phyloP scores from a whole-genome alignment of 2,888 invertebrate genomes.

The Anoncus sp. region DNA sequence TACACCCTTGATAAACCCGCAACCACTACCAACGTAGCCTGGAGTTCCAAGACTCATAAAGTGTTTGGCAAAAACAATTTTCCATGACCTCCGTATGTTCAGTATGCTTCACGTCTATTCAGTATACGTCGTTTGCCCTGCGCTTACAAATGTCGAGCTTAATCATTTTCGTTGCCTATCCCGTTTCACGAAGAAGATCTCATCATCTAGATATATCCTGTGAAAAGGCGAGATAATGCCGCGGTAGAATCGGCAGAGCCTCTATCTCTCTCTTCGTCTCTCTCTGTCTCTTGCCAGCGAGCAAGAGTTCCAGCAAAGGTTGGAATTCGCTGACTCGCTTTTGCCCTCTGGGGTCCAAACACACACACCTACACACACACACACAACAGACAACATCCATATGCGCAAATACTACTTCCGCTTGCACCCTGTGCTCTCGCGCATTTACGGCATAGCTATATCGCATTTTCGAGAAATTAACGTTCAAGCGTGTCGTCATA shows the following conservation, averaged over 20 bases:
- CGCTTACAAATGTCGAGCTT: neutral
- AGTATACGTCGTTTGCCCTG: neutral
- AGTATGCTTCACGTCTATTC: neutral
- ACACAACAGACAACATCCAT: neutral
- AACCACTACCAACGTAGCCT: too few relatives aligned
- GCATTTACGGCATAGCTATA: slow-evolving; percentile 53
- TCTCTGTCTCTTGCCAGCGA: neutral
- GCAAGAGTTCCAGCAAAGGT: slow-evolving; percentile 33
- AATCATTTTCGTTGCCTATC: slow-evolving; percentile 23
- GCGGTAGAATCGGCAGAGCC: slow-evolving; percentile 1
- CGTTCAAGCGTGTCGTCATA: slow-evolving; percentile 56
- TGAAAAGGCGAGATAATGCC: slow-evolving; percentile 33
- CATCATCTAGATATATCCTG: slow-evolving; percentile 26
- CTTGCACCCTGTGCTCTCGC: slow-evolving; percentile 39
- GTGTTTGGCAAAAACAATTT: neutral
- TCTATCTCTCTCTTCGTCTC: slow-evolving; percentile 1
- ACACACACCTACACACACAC: neutral
- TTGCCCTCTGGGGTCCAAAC: slow-evolving; percentile 27
- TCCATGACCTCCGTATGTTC: neutral
- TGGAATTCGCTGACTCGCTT: slow-evolving; percentile 49
- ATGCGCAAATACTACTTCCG: slow-evolving; percentile 6
- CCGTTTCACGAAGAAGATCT: slow-evolving; percentile 37
- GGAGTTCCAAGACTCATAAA: neutral
- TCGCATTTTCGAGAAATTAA: slow-evolving; percentile 58
- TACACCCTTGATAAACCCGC: too few relatives aligned